Conservation (phyloP, 2,797 vertebrate species). For the Heliangelus exortis region DNA sequence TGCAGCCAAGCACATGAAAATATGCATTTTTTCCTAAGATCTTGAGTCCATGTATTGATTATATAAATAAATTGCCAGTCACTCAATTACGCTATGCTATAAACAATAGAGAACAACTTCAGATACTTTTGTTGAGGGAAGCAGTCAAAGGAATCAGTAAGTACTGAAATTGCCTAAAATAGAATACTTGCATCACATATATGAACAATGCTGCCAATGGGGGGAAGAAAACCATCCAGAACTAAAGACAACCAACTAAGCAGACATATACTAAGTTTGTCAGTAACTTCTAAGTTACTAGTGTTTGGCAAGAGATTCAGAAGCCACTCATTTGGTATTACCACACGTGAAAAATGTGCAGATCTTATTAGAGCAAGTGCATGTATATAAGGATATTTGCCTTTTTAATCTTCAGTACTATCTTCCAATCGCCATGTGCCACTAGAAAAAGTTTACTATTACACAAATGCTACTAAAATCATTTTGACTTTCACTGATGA, state of each 20-base stretch:
- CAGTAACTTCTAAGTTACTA: not conserved
- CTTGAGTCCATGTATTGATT: not conserved
- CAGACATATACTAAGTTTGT: not conserved
- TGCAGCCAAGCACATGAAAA: not conserved
- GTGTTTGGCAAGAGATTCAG: not conserved
- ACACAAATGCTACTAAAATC: not conserved
- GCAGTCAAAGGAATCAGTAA: too few species aligned
- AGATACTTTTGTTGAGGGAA: not conserved
- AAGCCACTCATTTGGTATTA: not conserved
- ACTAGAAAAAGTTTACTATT: not conserved
- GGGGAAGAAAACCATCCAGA: not conserved
- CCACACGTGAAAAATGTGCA: not conserved
- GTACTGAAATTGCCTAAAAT: not conserved
- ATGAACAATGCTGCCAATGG: not conserved
- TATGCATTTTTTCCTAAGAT: not conserved
- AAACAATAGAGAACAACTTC: not conserved
- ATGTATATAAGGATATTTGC: not conserved
- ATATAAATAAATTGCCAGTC: not conserved
- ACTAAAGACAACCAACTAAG: not conserved
- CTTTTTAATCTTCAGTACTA: not conserved
- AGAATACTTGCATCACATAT: accelerated
- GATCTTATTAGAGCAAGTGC: not conserved
- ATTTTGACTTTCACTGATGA: not conserved
- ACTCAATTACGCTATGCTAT: not conserved
- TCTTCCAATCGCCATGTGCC: not conserved